Conservation (phyloP, 2,888 invertebrate species). For the Pachliopta kotzebuea region DNA sequence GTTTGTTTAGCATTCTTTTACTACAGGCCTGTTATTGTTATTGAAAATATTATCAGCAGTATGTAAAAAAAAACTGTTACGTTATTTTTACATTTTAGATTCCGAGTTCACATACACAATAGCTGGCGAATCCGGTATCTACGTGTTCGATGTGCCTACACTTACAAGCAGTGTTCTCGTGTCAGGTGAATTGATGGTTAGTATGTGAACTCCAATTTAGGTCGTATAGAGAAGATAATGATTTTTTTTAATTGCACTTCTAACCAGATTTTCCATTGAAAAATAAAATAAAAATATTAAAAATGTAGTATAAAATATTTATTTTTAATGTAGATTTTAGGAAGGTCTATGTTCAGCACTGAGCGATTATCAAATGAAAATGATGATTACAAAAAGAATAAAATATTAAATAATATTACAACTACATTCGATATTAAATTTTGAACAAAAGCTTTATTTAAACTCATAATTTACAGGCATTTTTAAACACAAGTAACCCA, state of each 20-base stretch:
- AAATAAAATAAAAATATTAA: too few species aligned
- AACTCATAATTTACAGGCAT: slow-evolving; percentile 43
- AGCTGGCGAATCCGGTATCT: slow-evolving; percentile 63
- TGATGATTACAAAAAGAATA: too few species aligned
- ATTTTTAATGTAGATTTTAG: too few species aligned
- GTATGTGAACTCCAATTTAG: slow-evolving; percentile 35
- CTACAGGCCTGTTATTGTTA: not conserved
- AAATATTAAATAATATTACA: not conserved
- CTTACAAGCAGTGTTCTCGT: slow-evolving; percentile 57
- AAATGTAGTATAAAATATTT: too few species aligned
- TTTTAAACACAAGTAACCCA: slow-evolving; percentile 63
- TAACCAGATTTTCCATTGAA: too few species aligned
- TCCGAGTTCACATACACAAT: slow-evolving; percentile 77
- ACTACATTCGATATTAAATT: not conserved
- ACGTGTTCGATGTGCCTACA: slow-evolving; percentile 69
- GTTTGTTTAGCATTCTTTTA: not conserved
- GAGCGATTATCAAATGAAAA: too few species aligned
- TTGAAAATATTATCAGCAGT: not conserved
- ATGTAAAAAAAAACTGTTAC: not conserved
- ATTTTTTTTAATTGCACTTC: too few species aligned
- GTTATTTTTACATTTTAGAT: slow-evolving; percentile 54
- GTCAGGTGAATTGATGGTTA: slow-evolving; percentile 69
- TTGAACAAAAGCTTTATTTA: not conserved
- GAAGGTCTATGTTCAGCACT: too few species aligned
- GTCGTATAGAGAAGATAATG: too few species aligned